phyloP scores from a whole-genome alignment of 2,888 invertebrate species.

The Philaethria dido region DNA sequence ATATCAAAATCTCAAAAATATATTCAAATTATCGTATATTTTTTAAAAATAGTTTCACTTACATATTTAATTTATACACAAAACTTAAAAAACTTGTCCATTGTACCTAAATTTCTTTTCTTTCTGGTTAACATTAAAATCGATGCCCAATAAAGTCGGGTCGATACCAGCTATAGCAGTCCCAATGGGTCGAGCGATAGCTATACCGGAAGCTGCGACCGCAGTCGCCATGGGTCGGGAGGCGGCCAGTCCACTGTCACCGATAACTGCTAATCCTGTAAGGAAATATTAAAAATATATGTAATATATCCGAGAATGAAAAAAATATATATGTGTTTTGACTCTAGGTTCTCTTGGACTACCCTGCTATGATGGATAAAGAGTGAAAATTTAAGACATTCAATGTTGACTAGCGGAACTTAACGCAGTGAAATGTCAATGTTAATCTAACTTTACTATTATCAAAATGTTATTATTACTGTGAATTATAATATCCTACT shows the following conservation, averaged over 20 bases:
- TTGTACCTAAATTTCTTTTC: conserved; percentile 38
- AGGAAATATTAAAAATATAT: neutral
- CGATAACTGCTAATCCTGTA: conserved; percentile 85
- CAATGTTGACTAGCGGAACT: neutral
- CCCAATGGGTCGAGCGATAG: conserved; percentile 87
- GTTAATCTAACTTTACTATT: too few relatives aligned
- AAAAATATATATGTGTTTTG: too few relatives aligned
- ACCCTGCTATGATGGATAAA: too few relatives aligned
- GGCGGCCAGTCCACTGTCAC: conserved; percentile 88
- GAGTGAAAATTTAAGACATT: neutral
- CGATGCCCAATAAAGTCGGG: conserved; percentile 64
- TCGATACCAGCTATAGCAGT: conserved; percentile 90
- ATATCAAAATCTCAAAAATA: too few relatives aligned
- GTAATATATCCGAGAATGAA: too few relatives aligned
- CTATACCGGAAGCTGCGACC: conserved; percentile 87
- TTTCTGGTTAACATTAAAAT: conserved; percentile 55
- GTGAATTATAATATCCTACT: too few relatives aligned
- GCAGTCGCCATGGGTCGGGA: conserved; percentile 89
- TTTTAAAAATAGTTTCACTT: conserved; percentile 1
- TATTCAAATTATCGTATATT: neutral
- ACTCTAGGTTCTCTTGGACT: too few relatives aligned
- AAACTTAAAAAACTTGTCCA: conserved; percentile 26
- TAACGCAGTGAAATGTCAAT: conserved; percentile 38
- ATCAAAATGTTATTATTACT: too few relatives aligned
- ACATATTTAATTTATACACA: neutral